Base-by-base conservation (phyloP, 1,140 invertebrate genomes). In the Linepithema humile region DNA sequence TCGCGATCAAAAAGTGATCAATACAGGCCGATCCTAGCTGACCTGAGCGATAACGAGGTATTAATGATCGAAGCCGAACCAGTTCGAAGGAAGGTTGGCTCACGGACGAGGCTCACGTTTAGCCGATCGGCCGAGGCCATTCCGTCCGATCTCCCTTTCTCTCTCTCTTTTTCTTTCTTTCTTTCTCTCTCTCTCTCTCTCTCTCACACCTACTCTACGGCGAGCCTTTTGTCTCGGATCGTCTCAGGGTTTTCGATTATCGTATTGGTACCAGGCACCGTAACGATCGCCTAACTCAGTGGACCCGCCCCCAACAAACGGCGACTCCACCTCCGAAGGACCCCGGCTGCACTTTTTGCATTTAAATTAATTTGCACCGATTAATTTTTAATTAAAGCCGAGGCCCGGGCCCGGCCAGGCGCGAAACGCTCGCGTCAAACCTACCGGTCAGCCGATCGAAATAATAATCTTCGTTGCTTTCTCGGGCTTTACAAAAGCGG, bases 351-450 rank as follows among this genome's bases (percentile, higher is more conserved):
- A 91, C 90, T 91, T 93, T 93, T 92, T 92, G 88, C 91, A 88
- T 93, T 92, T 91, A 93, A 94, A 94, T 94, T 94, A 94, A 94
- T 94, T 94, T 94, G 86, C 90, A 80, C 87, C 91, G 91, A 93
- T 93, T 93, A 92, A 93, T 93, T 93, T 93, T 94, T 94, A 93
- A 94, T 94, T 94, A 93, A 94, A 92, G 50, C 88, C 84, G 77
- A 55, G n/a, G 80, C 69, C 59, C 12, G 45, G 32, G 1, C 23
- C 35, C 53, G 43, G 62, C 20, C 75, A 89, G 88, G 88, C 88
- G 88, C 88, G 88, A 89, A 89, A 89, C 75, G 69, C 64, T 84
- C 72, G 85, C 78, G 70, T 84, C 83, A 80, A 85, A 75, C 62
- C 72, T 77, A 82, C 53, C 87, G 82, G 45, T 23, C 29, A 40